phyloP scores from a whole-genome alignment of 2,888 invertebrate species.

The Stictocephala bisonia region DNA sequence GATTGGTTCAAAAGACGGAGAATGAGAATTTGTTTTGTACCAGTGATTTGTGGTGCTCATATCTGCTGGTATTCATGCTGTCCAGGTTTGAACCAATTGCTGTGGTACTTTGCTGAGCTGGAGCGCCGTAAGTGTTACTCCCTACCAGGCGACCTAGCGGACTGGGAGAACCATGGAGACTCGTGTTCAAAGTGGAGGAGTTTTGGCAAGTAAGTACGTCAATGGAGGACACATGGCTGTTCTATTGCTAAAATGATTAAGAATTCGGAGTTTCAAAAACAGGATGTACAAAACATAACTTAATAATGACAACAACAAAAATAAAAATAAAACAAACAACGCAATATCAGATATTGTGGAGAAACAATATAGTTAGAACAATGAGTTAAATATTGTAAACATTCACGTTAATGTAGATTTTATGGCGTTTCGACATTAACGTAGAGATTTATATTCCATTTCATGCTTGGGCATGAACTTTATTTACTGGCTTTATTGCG shows the following conservation, averaged over 20 bases:
- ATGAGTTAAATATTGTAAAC: too few species aligned
- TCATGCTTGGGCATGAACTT: too few species aligned
- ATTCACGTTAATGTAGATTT: too few species aligned
- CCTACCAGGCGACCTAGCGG: constrained; percentile 76
- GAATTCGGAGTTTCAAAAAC: too few species aligned
- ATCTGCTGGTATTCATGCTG: neutral
- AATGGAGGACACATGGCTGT: too few species aligned
- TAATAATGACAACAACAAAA: too few species aligned
- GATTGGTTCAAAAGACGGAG: neutral
- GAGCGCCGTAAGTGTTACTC: constrained; percentile 84
- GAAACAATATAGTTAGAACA: too few species aligned
- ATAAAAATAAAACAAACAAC: too few species aligned
- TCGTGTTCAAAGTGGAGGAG: constrained; percentile 89
- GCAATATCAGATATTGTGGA: too few species aligned
- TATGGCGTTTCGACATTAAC: too few species aligned
- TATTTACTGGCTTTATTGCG: too few species aligned
- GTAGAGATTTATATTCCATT: too few species aligned
- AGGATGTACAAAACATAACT: neutral
- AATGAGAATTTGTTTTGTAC: neutral
- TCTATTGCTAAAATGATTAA: neutral
- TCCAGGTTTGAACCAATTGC: constrained; percentile 82
- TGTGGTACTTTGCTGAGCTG: constrained; percentile 92
- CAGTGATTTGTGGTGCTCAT: neutral
- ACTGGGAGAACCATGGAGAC: constrained; percentile 81
- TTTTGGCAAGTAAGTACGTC: constrained; percentile 79